Evolutionary conservation across 2,113 vertebrate species (phyloP), one percentile per base, ranked within the genome.

Genomic region (Tricholaema leucomelas): DNA sequence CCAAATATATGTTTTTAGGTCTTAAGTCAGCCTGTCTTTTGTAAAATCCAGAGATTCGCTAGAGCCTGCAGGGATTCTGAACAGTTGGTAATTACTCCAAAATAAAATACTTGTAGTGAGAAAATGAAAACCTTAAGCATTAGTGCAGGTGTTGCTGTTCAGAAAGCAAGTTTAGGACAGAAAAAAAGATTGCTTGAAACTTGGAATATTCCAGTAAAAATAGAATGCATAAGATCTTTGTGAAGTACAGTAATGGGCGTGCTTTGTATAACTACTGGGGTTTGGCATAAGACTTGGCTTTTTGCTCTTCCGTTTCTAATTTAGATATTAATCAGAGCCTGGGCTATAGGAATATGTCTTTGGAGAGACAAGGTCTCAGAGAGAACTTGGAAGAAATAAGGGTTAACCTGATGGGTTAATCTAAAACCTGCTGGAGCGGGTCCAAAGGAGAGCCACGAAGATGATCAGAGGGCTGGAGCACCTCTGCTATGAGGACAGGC

Each of bases 171-270:
- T 40, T 85, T 9, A 61, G 38, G 35, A 78, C 30, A 54, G 30
- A 27, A 54, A 70, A 54, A 70, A 55, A 12, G 4, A 23, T 36
- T 0, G 15, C 2, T 40, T 8, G 21, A 50, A 88, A 33, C 10
- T 28, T 80, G 33, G 25, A 86, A 28, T 65, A 56, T 24, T 83
- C 50, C 4, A 23, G 3, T 60, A 14, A n/a, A 80, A 77, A 50
- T 16, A 38, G 31, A 72, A 25, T 12, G 8, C 0, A 0, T 4
- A 7, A 4, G 7, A 9, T 84, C 50, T 59, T 54, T 77, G 27
- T 85, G 20, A 65, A 83, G 77, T 75, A 52, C 5, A 52, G 8
- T 18, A 15, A 58, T 65, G 31, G 44, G 38, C 64, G 19, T 10
- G 7, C 36, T 75, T 75, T 72, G 14, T 21, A 5, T n/a, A 56